phyloP scores from a whole-genome alignment of 2,797 vertebrate genomes.

The Arrhamphus sclerolepis region DNA sequence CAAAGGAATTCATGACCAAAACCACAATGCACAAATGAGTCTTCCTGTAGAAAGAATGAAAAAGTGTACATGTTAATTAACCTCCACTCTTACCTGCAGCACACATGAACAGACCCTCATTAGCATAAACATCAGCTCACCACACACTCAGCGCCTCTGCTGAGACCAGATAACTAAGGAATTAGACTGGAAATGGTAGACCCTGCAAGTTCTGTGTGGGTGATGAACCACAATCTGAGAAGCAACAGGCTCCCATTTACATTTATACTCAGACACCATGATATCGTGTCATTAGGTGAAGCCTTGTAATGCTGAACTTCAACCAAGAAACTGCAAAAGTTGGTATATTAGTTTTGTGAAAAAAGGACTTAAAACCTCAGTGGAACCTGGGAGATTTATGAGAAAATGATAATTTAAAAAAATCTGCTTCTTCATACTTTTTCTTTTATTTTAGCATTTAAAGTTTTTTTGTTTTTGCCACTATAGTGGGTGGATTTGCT shows the following conservation, averaged over 20 bases:
- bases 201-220: conserved; percentile 6
- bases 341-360: too few relatives aligned
- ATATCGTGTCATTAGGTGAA: conserved; percentile 15
- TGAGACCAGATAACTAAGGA: conserved; percentile 37
- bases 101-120: conserved; percentile 15
- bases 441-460: too few relatives aligned
- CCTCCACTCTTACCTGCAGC: conserved; percentile 19
- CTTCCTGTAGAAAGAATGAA: conserved; percentile 1
- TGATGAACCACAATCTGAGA: conserved; percentile 18
- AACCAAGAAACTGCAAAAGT: too few relatives aligned
- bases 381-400: too few relatives aligned
- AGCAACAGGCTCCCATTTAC: conserved; percentile 39
- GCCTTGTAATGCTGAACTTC: too few relatives aligned
- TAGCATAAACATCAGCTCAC: conserved; percentile 21
- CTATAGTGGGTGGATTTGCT: too few relatives aligned
- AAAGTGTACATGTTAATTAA: conserved; percentile 34
- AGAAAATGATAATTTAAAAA: too few relatives aligned
- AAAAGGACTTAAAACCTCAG: too few relatives aligned
- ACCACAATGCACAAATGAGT: conserved; percentile 32
- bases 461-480: too few relatives aligned
- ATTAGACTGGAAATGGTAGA: conserved; percentile 16
- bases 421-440: too few relatives aligned
- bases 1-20: conserved; percentile 20
- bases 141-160: conserved; percentile 15
- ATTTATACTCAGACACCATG: conserved; percentile 27